Base-by-base conservation (phyloP, 2,888 invertebrate species). In the Eristalinus sepulchralis region DNA sequence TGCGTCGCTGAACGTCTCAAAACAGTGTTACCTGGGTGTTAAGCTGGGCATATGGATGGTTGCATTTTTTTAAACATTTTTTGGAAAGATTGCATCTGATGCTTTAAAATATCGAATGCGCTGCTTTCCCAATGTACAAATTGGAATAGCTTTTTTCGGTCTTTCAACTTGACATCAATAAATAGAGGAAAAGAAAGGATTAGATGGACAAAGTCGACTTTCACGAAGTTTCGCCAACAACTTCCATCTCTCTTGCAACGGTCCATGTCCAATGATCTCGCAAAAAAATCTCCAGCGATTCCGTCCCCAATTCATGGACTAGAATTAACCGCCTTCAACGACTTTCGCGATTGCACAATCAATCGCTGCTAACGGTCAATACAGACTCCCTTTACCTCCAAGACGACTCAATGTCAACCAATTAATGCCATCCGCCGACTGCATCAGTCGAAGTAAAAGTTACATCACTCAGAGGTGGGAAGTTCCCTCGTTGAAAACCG, bases 401-500 rank as follows among this genome's bases (percentile, higher is more conserved):
- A 47, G 47, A 8, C 47, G 17, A 47, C 17, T 17, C 17, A 17
- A 8, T 17, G 17, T 47, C 17, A 8, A 8, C 47, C 17, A 47
- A 47, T 47, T 47, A 47, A 17, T 47, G 6, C 8, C 47, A 0
- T 1, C 17, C 17, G 47, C 17, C 47, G 17, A 17, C 17, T n/a
- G 5, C 47, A 47, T 47, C 47, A 6, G 39, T n/a, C 39, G 1
- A 47, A 47, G 47, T 47, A 47, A 47, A 47, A 47, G 47, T 47
- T 47, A 17, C 47, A 17, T 47, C 47, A 47, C 47, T 47, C 47
- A 47, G 17, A 8, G 17, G 17, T 47, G n/a, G 39, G n/a, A 47
- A 47, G 39, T 47, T 47, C 39, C 4, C 68, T 36, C 22, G 57
- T n/a, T 27, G 76, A 31, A 80, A 76, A 34, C 34, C 76, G 72